phyloP scores from a whole-genome alignment of 1,140 invertebrate genomes.

The Daktulosphaira vitifoliae region DNA sequence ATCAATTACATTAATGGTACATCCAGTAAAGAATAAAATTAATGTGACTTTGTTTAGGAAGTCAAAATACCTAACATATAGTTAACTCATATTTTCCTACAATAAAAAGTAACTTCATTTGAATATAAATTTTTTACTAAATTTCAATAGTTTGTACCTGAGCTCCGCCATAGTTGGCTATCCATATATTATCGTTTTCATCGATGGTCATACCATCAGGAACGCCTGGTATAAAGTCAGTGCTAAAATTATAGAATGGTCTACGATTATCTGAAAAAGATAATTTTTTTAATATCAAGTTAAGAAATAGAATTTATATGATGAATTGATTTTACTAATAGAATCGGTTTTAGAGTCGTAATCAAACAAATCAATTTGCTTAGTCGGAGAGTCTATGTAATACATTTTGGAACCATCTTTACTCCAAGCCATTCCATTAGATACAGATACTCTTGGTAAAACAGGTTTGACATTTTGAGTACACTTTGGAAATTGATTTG shows the following conservation, averaged over 20 bases:
- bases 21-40: too few species aligned
- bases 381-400: constrained; percentile 64
- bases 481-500: constrained; percentile 42
- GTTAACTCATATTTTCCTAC: too few species aligned
- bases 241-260: constrained; percentile 44
- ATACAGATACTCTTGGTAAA: constrained; percentile 53
- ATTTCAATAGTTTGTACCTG: too few species aligned
- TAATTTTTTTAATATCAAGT: not conserved
- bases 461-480: constrained; percentile 38
- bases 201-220: constrained; percentile 67
- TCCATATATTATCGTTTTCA: constrained; percentile 54
- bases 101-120: too few species aligned
- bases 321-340: constrained; percentile 47
- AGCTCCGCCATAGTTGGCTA: constrained; percentile 51
- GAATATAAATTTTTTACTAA: too few species aligned
- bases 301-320: constrained; percentile 36
- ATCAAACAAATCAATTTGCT: constrained; percentile 60
- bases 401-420: constrained; percentile 59
- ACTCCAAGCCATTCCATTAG: constrained; percentile 77
- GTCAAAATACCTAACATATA: too few species aligned
- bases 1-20: too few species aligned
- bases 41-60: too few species aligned
- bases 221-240: constrained; percentile 45
- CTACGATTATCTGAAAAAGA: constrained; percentile 44
- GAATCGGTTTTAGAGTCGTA: constrained; percentile 59